Base-by-base conservation (phyloP, 2,797 vertebrate genomes). In the Nasua narica region DNA sequence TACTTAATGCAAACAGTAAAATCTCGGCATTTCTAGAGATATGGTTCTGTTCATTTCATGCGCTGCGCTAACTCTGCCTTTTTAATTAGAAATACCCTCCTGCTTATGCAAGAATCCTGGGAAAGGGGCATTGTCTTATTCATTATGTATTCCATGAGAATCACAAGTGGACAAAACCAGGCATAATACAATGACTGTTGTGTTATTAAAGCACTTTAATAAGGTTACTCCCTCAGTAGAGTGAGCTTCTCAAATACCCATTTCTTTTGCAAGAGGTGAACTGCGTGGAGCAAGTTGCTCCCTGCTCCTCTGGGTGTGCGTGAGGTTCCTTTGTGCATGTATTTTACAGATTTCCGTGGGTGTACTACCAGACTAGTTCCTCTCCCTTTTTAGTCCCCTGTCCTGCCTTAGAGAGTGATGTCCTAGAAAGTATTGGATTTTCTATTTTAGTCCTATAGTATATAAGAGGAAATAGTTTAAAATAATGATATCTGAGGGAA, bases 1-100 rank as follows among this genome's bases (percentile, higher is more conserved):
- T 98, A 97, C 97, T 98, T 98, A 98, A 99, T 98, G 96, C 98
- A 98, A 98, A 98, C 97, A 98, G 98, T 98, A 98, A 99, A 98
- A 98, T 98, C 98, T 98, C 92, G 32, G 97, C 93, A 84, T 98
- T 99, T 98, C 96, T 62, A 98, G 98, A 98, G 98, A 98, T 98
- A 98, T 21, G 93, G 95, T 98, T 98, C 93, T 72, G 96, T 98
- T 98, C 98, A 98, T 98, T 98, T 98, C 97, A 82, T 98, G 94
- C 94, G 97, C 97, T 96, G 95, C 35, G 62, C 97, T 98, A 98
- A 97, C 96, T 97, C 98, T 98, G 97, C 97, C 97, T 98, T 98
- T 98, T 98, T 98, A 98, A 98, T 98, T 98, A 98, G 98, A 98
- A 98, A 98, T 98, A 98, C 97, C 97, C 95, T 97, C 96, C 97